These are phyloP conservation scores for Thermophis baileyi DNA, from an alignment of 2,113 vertebrate species.

Conservation along the genomic window DNA sequence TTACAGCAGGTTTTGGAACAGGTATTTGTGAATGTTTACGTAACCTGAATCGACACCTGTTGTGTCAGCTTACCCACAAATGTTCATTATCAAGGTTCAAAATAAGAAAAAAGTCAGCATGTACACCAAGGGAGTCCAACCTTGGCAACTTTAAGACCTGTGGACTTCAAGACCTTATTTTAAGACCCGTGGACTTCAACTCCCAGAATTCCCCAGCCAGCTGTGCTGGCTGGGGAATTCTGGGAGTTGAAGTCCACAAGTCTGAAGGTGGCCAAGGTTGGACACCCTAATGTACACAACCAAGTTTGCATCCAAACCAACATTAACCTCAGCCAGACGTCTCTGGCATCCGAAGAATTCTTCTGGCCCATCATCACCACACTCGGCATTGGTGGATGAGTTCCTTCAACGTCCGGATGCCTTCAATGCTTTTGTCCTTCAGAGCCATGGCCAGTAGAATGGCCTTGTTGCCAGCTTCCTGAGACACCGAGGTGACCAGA, in stretches of 20 bases:
- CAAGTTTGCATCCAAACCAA: neutral
- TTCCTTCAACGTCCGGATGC: constrained; percentile 81
- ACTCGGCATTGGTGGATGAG: constrained; percentile 87
- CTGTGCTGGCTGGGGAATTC: neutral
- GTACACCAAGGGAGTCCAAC: neutral
- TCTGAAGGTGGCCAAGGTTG: neutral
- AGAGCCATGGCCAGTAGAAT: constrained; percentile 85
- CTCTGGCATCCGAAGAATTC: neutral
- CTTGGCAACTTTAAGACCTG: neutral
- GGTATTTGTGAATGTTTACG: neutral
- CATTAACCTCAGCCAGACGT: constrained; percentile 2
- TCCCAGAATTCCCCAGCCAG: neutral
- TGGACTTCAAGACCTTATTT: neutral
- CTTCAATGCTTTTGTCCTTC: constrained; percentile 84
- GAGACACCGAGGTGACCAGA: constrained; percentile 83
- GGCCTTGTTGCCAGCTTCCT: constrained; percentile 86
- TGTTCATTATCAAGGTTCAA: neutral
- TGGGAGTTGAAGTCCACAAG: neutral
- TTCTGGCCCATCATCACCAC: constrained; percentile 73
- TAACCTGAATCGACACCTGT: neutral
- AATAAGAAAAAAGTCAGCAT: neutral
- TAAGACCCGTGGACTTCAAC: neutral
- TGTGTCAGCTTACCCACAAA: neutral
- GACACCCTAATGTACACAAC: neutral
- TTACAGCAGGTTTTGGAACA: neutral